These are phyloP conservation scores for Gavialis gangeticus DNA, from an alignment of 2,113 vertebrate species.

Conservation along the genomic window DNA sequence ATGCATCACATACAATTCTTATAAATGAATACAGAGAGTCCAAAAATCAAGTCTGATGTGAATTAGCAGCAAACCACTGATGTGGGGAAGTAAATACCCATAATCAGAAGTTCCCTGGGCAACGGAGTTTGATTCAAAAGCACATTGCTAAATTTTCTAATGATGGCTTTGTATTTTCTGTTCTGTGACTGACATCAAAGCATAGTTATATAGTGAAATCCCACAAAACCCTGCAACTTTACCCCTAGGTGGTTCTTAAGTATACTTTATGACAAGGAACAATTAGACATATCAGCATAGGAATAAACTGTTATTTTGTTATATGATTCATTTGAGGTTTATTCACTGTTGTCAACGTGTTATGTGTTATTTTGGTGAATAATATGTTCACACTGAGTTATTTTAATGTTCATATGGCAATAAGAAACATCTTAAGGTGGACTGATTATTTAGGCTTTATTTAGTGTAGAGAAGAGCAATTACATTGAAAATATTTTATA, in stretches of 20 bases:
- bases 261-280: conserved; percentile 40
- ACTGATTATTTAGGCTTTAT: conserved; percentile 68
- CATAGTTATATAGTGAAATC: neutral
- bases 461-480: conserved; percentile 63
- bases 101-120: neutral
- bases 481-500: conserved; percentile 75
- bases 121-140: neutral
- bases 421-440: conserved; percentile 56
- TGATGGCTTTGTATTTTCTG: neutral
- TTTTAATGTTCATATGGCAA: conserved; percentile 66
- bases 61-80: rapidly evolving
- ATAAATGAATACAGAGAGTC: rapidly evolving
- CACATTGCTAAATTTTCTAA: neutral
- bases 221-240: neutral
- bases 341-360: conserved; percentile 69
- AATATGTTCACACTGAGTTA: conserved; percentile 64
- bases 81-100: neutral
- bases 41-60: neutral
- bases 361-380: conserved; percentile 52
- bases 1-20: rapidly evolving
- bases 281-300: conserved; percentile 43
- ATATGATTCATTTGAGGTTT: conserved; percentile 57
- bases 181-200: neutral
- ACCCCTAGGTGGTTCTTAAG: conserved; percentile 19
- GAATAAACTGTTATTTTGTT: conserved; percentile 67